Evolutionary conservation across 2,797 vertebrate species (phyloP).

Genomic region (Pteronotus mesoamericanus): DNA sequence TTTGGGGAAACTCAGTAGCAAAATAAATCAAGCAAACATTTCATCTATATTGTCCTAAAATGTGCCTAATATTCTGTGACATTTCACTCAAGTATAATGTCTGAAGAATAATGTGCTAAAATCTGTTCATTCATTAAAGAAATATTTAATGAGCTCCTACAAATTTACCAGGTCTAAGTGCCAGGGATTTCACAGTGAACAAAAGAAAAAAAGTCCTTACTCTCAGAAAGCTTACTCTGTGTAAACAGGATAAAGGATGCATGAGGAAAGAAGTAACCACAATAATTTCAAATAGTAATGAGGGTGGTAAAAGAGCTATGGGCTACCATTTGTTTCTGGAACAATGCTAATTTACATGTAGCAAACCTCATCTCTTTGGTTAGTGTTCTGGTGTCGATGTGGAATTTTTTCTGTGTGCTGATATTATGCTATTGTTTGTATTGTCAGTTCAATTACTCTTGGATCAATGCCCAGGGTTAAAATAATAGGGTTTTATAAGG

Average conservation of each 20-base stretch:
- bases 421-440: not conserved
- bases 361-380: not conserved
- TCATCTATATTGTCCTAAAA: not conserved
- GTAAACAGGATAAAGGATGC: not conserved
- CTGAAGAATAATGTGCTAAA: not conserved
- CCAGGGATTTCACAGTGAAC: not conserved
- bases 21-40: not conserved
- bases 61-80: not conserved
- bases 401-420: not conserved
- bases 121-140: not conserved
- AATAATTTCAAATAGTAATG: not conserved
- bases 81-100: not conserved
- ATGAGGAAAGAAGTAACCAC: not conserved
- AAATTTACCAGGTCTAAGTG: not conserved
- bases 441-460: not conserved
- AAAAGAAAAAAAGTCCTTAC: not conserved
- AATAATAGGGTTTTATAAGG: not conserved
- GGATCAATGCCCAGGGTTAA: not conserved
- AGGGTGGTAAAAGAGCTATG: not conserved
- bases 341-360: not conserved
- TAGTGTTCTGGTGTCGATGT: not conserved
- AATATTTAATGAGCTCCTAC: not conserved
- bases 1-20: not conserved
- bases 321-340: not conserved
- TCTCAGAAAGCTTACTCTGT: not conserved